A percentile compares a stretch with the other conserved stretches of the same genome.
phyloP scores from a whole-genome alignment of 2,113 vertebrate genomes.

The Oxyruncus cristatus region DNA sequence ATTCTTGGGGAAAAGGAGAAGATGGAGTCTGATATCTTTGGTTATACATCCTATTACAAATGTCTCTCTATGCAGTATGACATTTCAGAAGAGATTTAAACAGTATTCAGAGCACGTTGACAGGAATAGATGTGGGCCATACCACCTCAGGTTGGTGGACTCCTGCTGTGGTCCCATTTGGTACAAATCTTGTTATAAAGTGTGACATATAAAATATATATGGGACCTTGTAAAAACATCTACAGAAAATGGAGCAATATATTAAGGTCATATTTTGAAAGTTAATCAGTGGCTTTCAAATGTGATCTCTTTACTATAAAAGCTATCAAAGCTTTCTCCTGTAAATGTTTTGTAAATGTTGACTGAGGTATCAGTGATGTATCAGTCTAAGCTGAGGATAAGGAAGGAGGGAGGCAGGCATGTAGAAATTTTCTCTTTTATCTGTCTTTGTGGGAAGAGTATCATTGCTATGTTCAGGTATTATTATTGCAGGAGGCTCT shows the following conservation, averaged over 20 bases:
- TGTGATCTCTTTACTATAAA: not conserved
- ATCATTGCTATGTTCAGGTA: not conserved
- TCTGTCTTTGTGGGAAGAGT: not conserved
- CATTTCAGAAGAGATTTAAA: not conserved
- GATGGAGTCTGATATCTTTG: not conserved
- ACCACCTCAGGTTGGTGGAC: not conserved
- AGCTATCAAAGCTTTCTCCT: not conserved
- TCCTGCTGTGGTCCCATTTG: not conserved
- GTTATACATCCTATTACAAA: not conserved
- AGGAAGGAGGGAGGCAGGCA: not conserved
- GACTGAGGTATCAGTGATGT: too few species aligned
- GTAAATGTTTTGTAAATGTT: not conserved
- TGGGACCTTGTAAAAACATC: not conserved
- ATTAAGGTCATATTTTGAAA: not conserved
- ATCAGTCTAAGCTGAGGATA: not conserved
- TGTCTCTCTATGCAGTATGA: not conserved
- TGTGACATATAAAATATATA: not conserved
- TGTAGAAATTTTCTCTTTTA: not conserved
- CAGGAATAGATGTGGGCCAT: not conserved
- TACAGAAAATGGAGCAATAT: not conserved
- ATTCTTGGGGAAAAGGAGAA: not conserved
- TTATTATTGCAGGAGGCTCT: not conserved
- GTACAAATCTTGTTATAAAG: not conserved
- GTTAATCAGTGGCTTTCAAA: not conserved
- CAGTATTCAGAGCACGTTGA: not conserved